Conservation (phyloP, 2,888 invertebrate genomes). For the Mechanitis mazaeus region DNA sequence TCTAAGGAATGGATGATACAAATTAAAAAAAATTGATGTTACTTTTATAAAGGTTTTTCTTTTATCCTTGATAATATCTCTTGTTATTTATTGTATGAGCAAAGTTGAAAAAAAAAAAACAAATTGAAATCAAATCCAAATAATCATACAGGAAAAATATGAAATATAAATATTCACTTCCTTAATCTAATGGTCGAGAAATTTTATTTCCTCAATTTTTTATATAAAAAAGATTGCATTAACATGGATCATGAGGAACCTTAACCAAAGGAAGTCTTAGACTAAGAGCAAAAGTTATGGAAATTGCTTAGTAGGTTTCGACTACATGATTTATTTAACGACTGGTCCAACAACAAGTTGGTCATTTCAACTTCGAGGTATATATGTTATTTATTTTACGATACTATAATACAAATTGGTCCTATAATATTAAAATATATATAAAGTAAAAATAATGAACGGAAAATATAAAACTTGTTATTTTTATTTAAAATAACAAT, state of each 20-base stretch:
- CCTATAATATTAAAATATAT: too few species aligned
- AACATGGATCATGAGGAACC: conserved; percentile 11
- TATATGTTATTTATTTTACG: background rate
- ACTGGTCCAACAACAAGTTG: conserved; percentile 11
- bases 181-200: too few species aligned
- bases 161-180: too few species aligned
- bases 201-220: conserved; percentile 9
- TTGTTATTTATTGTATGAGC: too few species aligned
- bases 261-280: conserved; percentile 13
- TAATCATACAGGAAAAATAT: too few species aligned
- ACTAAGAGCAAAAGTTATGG: conserved; percentile 26
- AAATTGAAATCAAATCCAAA: too few species aligned
- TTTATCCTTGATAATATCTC: too few species aligned
- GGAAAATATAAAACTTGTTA: background rate
- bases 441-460: background rate
- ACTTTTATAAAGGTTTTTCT: too few species aligned
- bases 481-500: background rate
- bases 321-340: conserved; percentile 11
- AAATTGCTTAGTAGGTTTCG: conserved; percentile 22
- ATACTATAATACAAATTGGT: too few species aligned
- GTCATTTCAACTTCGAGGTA: background rate
- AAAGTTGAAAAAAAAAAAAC: too few species aligned
- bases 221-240: conserved; percentile 14
- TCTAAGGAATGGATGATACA: too few species aligned
- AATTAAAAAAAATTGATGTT: too few species aligned